Evolutionary conservation across 2,888 invertebrate species (phyloP).

Genomic region (Dione vanillae): DNA sequence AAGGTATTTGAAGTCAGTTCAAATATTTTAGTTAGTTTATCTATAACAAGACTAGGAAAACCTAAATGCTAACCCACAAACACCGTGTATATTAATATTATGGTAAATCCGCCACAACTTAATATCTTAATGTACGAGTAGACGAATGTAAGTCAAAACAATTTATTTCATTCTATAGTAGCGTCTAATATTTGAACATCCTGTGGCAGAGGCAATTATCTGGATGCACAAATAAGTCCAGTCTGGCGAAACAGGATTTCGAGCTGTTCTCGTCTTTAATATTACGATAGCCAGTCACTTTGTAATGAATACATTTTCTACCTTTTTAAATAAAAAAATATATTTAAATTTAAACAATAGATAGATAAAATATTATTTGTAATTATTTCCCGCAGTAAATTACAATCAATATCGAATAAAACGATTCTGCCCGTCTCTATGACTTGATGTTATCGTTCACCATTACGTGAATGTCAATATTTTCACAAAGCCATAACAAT

Average conservation of each 20-base stretch:
- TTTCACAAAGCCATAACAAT: constrained; percentile 31
- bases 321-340: no score
- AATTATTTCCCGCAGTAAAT: neutral
- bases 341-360: neutral
- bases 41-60: no score
- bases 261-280: constrained; percentile 20
- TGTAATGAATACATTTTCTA: no score
- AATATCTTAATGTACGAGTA: neutral
- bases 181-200: constrained; percentile 39
- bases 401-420: neutral
- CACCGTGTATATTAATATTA: neutral
- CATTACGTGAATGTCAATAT: constrained; percentile 35
- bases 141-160: neutral
- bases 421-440: neutral
- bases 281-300: neutral
- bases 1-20: no score
- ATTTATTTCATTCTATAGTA: constrained; percentile 31
- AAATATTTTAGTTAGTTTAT: no score
- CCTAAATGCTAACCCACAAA: neutral
- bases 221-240: constrained; percentile 30
- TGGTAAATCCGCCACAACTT: neutral
- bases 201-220: constrained; percentile 36
- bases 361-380: neutral
- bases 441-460: neutral
- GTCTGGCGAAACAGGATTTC: constrained; percentile 41